Percentiles rank a stretch among this genome's conserved stretches.
Evolutionary conservation across 2,888 invertebrate species (phyloP).

Genomic region (Nezara viridula): DNA sequence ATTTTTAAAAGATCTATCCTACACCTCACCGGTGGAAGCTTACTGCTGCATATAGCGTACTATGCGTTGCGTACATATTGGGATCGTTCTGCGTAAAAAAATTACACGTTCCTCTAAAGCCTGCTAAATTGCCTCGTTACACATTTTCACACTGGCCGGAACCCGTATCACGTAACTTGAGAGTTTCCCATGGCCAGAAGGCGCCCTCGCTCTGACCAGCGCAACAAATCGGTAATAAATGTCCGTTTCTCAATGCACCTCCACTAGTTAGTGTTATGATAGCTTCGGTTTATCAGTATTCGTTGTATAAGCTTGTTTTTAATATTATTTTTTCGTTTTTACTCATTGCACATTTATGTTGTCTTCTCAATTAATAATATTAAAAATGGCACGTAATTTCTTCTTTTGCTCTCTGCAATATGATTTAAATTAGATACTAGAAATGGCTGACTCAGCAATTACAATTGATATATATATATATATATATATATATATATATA

Average conservation of each 20-base stretch:
- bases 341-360: not conserved
- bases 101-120: not conserved
- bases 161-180: conserved; percentile 18
- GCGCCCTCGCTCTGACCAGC: not conserved
- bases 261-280: not conserved
- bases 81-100: not conserved
- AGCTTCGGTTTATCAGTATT: not conserved
- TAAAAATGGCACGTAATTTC: no score
- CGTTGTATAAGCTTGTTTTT: not conserved
- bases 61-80: not conserved
- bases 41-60: not conserved
- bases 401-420: no score
- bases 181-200: conserved; percentile 29
- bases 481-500: no score
- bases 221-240: conserved; percentile 28
- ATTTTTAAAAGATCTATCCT: not conserved
- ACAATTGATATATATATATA: no score
- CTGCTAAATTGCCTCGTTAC: conserved; percentile 34
- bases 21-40: not conserved
- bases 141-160: not conserved
- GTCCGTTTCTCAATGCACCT: not conserved
- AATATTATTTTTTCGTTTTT: not conserved
- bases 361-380: no score
- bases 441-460: no score
- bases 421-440: no score